These are phyloP conservation scores for Drosophila insularis DNA, from an alignment of 1,140 invertebrate genomes.

Conservation along the genomic window DNA sequence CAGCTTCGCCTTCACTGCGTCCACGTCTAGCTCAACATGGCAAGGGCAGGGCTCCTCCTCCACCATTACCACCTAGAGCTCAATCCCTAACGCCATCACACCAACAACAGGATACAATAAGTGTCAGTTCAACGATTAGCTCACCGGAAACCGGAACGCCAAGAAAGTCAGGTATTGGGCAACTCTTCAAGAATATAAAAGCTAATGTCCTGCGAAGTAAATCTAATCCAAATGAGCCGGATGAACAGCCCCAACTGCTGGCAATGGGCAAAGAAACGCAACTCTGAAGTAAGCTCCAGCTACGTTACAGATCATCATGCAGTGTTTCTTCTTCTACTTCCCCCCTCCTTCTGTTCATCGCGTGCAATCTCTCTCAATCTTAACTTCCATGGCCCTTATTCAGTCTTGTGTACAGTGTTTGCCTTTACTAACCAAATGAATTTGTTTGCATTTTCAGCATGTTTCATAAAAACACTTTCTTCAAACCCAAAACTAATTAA, in stretches of 20 bases:
- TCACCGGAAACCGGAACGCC: conserved; percentile 31
- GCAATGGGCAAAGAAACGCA: conserved; percentile 56
- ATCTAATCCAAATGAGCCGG: conserved; percentile 38
- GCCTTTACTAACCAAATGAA: conserved; percentile 54
- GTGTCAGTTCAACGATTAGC: conserved; percentile 35
- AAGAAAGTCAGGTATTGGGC: conserved; percentile 67
- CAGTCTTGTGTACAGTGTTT: conserved; percentile 51
- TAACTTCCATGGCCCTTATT: conserved; percentile 43
- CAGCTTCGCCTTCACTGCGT: conserved; percentile 19
- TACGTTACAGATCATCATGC: conserved; percentile 22
- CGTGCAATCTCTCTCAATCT: conserved; percentile 23
- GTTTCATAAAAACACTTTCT: neutral
- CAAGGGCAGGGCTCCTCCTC: conserved; percentile 72
- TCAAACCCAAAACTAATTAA: neutral
- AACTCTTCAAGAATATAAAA: conserved; percentile 72
- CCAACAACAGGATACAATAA: conserved; percentile 47
- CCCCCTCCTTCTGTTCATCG: conserved; percentile 31
- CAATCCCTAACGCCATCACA: conserved; percentile 33
- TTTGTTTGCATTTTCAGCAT: conserved; percentile 59
- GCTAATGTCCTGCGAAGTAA: conserved; percentile 70
- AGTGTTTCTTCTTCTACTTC: conserved; percentile 30
- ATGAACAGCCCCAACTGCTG: conserved; percentile 30
- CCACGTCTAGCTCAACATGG: conserved; percentile 52
- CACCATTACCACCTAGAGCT: conserved; percentile 55
- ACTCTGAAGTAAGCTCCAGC: conserved; percentile 65